Evolutionary conservation across 2,888 invertebrate species (phyloP).

Genomic region (Cerceris ruficornis): DNA sequence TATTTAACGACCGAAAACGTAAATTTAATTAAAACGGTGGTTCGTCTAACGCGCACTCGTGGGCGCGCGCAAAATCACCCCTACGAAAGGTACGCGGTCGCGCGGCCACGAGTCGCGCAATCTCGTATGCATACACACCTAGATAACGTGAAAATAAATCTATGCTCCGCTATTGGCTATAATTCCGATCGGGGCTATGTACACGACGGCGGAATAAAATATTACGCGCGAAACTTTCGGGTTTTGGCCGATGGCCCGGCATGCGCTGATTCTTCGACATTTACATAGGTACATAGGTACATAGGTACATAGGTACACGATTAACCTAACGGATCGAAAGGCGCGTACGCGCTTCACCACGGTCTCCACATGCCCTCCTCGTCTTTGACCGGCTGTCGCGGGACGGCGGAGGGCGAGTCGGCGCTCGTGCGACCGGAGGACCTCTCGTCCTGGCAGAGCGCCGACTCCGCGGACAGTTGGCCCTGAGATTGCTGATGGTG

Average conservation of each 20-base stretch:
- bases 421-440: conserved; percentile 71
- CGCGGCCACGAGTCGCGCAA: conserved; percentile 22
- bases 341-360: conserved; percentile 70
- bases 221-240: conserved; percentile 27
- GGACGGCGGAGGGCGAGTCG: conserved; percentile 68
- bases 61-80: conserved; percentile 17
- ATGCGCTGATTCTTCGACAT: conserved; percentile 38
- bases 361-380: conserved; percentile 81
- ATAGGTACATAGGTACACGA: not conserved
- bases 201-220: conserved; percentile 68
- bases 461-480: conserved; percentile 13
- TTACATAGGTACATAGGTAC: conserved; percentile 59
- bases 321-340: not conserved
- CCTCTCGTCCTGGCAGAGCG: conserved; percentile 64
- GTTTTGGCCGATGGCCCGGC: not conserved
- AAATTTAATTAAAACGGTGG: conserved; percentile 53
- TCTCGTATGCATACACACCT: conserved; percentile 74
- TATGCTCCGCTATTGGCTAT: conserved; percentile 77
- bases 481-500: conserved; percentile 42
- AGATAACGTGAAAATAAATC: conserved; percentile 82
- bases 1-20: conserved; percentile 77
- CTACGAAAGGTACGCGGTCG: conserved; percentile 26
- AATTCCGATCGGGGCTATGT: conserved; percentile 72
- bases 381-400: conserved; percentile 75
- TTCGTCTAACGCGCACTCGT: conserved; percentile 35